Conservation (phyloP, 2,888 invertebrate genomes). For the Plemyria rubiginata region DNA sequence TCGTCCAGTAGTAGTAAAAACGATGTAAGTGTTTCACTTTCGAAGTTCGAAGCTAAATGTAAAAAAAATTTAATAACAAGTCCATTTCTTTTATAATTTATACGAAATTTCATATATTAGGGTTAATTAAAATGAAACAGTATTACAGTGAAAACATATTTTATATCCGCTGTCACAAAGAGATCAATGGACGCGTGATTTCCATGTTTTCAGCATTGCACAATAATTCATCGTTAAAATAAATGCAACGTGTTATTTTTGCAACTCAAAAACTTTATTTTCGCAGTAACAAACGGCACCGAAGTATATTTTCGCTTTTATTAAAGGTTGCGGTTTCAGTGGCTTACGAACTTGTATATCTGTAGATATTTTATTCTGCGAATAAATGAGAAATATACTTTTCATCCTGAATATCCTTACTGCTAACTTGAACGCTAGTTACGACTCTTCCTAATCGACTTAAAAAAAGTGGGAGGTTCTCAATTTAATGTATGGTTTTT, state of each 20-base stretch:
- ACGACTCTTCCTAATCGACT: too few relatives aligned
- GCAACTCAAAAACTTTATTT: conserved; percentile 4
- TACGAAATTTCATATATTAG: not conserved
- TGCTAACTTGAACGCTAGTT: too few relatives aligned
- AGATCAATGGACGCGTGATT: not conserved
- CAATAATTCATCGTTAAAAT: not conserved
- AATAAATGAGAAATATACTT: conserved; percentile 16
- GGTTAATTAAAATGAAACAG: not conserved
- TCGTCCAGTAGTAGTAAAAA: too few relatives aligned
- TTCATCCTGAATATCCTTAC: not conserved
- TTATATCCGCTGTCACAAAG: not conserved
- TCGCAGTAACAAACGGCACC: conserved; percentile 3
- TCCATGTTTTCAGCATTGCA: not conserved
- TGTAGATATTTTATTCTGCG: conserved; percentile 17
- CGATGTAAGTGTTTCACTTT: too few relatives aligned
- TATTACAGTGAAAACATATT: not conserved
- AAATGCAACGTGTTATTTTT: not conserved
- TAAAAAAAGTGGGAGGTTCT: too few relatives aligned
- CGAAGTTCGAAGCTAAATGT: too few relatives aligned
- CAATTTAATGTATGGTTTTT: too few relatives aligned
- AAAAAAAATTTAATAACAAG: not conserved
- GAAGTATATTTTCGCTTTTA: conserved; percentile 7
- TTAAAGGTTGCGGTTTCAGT: conserved; percentile 16
- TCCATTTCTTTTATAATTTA: not conserved
- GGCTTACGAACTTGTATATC: conserved; percentile 17